phyloP scores from a whole-genome alignment of 2,797 vertebrate species.

The Pangasius krempfi region DNA sequence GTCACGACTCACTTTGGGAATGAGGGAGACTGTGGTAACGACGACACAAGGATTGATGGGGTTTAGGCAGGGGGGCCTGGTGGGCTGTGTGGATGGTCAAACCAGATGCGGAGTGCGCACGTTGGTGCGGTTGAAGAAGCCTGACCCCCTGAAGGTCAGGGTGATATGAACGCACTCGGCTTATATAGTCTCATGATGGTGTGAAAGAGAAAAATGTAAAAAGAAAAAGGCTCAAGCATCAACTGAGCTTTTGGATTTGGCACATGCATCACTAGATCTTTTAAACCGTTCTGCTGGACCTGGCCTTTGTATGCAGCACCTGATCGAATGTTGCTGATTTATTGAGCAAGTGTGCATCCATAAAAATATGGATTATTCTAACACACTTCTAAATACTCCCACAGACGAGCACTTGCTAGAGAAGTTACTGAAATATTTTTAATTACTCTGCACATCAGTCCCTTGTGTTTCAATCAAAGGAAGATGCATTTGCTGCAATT shows the following conservation, averaged over 20 bases:
- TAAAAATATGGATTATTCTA: slow-evolving; percentile 14
- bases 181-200: slow-evolving; percentile 49
- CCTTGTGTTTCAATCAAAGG: slow-evolving; percentile 28
- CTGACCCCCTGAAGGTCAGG: slow-evolving; percentile 70
- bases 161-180: slow-evolving; percentile 61
- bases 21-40: slow-evolving; percentile 73
- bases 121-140: slow-evolving; percentile 46
- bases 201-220: slow-evolving; percentile 34
- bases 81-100: slow-evolving; percentile 74
- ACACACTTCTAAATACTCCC: background rate
- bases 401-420: background rate
- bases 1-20: slow-evolving; percentile 76
- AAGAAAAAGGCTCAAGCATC: slow-evolving; percentile 1
- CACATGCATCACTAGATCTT: background rate
- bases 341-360: background rate
- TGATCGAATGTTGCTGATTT: slow-evolving; percentile 18
- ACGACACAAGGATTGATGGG: slow-evolving; percentile 80
- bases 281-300: slow-evolving; percentile 6
- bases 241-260: background rate
- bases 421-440: slow-evolving; percentile 25
- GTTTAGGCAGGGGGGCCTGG: slow-evolving; percentile 68
- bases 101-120: slow-evolving; percentile 73
- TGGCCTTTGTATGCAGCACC: background rate
- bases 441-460: background rate
- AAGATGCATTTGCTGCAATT: slow-evolving; percentile 30